Conservation (phyloP, 2,113 vertebrate genomes). For the Tachuris rubrigastra region DNA sequence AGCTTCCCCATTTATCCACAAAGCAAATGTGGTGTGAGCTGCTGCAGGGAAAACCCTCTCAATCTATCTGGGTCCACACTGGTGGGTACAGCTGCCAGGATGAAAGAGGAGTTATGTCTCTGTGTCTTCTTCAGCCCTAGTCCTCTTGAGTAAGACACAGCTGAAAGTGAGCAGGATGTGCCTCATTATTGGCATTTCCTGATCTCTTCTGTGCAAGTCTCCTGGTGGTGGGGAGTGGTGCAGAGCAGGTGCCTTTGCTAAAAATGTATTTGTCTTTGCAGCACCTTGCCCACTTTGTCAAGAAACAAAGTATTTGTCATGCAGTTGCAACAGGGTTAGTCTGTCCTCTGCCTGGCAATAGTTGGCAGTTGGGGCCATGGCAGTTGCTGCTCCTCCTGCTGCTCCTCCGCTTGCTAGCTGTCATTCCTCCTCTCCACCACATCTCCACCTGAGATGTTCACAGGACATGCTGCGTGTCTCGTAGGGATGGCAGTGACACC, state of each 20-base stretch:
- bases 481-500: background rate
- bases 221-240: background rate
- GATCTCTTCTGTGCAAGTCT: background rate
- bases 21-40: background rate
- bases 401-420: background rate
- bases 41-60: background rate
- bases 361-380: background rate
- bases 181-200: background rate
- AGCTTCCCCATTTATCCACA: background rate
- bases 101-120: background rate
- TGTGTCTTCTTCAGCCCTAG: background rate
- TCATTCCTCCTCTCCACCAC: background rate
- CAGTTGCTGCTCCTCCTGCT: background rate
- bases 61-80: background rate
- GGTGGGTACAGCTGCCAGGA: background rate
- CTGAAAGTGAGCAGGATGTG: background rate
- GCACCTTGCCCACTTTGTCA: background rate
- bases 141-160: background rate
- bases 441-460: background rate
- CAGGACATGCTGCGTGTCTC: background rate
- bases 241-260: background rate
- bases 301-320: background rate
- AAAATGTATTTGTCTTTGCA: background rate
- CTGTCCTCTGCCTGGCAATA: background rate
- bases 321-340: background rate